phyloP scores from a whole-genome alignment of 1,140 invertebrate species.

The Oreohelix idahoensis region DNA sequence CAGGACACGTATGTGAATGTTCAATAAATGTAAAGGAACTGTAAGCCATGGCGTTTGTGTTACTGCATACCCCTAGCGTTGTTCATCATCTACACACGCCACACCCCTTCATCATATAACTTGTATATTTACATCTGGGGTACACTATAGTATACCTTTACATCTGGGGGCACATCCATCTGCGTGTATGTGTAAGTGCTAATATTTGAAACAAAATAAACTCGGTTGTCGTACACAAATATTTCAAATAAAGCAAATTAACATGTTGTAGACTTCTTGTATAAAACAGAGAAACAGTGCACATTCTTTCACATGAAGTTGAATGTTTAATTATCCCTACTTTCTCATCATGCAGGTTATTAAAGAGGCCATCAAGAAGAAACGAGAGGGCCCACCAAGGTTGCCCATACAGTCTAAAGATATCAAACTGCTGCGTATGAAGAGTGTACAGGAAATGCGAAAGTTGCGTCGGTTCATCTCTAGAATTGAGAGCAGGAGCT shows the following conservation, averaged over 20 bases:
- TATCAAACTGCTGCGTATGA: constrained; percentile 50
- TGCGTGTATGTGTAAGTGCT: no score
- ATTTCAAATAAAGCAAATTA: not conserved
- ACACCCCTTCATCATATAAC: no score
- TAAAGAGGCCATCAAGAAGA: constrained; percentile 58
- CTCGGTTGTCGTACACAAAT: no score
- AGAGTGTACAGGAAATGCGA: constrained; percentile 44
- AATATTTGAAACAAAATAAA: no score
- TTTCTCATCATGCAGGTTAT: constrained; percentile 51
- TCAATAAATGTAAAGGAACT: no score
- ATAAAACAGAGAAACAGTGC: not conserved
- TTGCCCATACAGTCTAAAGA: constrained; percentile 44
- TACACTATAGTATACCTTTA: no score
- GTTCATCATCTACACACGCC: no score
- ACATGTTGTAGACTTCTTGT: not conserved
- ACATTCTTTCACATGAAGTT: not conserved
- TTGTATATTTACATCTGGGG: no score
- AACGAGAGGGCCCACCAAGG: constrained; percentile 40
- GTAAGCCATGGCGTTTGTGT: no score
- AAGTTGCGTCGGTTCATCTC: constrained; percentile 43
- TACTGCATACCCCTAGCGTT: no score
- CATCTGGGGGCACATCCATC: no score
- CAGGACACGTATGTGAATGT: no score
- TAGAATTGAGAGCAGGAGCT: constrained; percentile 39
- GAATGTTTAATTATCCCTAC: not conserved